phyloP scores from a whole-genome alignment of 2,113 vertebrate genomes.

The Cynoglossus semilaevis region DNA sequence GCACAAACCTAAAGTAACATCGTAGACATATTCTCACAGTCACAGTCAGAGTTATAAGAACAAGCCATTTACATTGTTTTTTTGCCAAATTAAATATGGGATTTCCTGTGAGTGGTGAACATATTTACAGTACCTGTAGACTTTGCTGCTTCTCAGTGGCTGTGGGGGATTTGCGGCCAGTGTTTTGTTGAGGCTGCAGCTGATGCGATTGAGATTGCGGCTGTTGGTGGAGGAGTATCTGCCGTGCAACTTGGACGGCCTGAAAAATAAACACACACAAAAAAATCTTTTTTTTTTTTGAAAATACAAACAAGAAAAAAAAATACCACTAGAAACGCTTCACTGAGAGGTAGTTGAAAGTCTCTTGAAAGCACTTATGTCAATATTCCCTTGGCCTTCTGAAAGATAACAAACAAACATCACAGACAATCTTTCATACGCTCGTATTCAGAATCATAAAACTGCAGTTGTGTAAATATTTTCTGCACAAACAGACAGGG shows the following conservation, averaged over 20 bases:
- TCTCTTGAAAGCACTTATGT: slow-evolving; percentile 49
- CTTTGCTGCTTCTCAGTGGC: slow-evolving; percentile 88
- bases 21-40: too few relatives aligned
- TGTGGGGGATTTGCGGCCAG: slow-evolving; percentile 89
- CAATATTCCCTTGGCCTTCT: slow-evolving; percentile 42
- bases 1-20: background rate
- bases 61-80: too few relatives aligned
- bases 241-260: slow-evolving; percentile 94
- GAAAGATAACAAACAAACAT: slow-evolving; percentile 60
- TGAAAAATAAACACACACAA: slow-evolving; percentile 63
- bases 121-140: slow-evolving; percentile 83
- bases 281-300: slow-evolving; percentile 11
- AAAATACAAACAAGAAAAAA: slow-evolving; percentile 19
- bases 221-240: slow-evolving; percentile 91
- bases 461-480: slow-evolving; percentile 20
- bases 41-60: too few relatives aligned
- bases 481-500: slow-evolving; percentile 23
- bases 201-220: slow-evolving; percentile 81
- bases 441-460: slow-evolving; percentile 16
- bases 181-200: slow-evolving; percentile 78
- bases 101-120: too few relatives aligned
- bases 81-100: slow-evolving; percentile 46
- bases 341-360: slow-evolving; percentile 28
- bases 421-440: slow-evolving; percentile 36
- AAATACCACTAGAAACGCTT: slow-evolving; percentile 19